These are phyloP conservation scores for Phalloptychus januarius DNA, from an alignment of 2,797 vertebrate genomes.

Conservation along the genomic window DNA sequence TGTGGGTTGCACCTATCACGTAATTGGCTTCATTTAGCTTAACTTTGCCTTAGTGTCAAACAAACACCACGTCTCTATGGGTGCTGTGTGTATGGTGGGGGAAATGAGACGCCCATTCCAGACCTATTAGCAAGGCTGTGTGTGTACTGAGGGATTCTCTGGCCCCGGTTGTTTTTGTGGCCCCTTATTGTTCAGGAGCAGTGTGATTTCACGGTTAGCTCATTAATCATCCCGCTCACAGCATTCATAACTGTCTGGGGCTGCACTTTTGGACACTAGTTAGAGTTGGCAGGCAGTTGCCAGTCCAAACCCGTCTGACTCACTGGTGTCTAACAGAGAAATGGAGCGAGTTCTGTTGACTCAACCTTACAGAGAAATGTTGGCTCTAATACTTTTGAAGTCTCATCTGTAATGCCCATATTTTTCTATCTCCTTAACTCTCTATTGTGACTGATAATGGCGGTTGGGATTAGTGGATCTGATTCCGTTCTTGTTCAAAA, in stretches of 20 bases:
- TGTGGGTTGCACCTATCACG: constrained; percentile 7
- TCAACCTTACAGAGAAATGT: constrained; percentile 1
- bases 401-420: background rate
- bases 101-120: constrained; percentile 60
- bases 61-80: constrained; percentile 45
- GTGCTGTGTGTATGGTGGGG: constrained; percentile 46
- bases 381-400: constrained; percentile 18
- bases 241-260: constrained; percentile 68
- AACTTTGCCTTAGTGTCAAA: constrained; percentile 40
- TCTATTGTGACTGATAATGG: background rate
- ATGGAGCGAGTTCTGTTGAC: constrained; percentile 3
- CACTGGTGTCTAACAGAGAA: constrained; percentile 17
- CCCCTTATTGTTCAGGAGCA: constrained; percentile 70
- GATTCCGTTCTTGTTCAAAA: background rate
- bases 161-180: constrained; percentile 68
- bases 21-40: constrained; percentile 42
- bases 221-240: constrained; percentile 68
- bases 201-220: constrained; percentile 74
- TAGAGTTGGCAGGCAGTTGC: constrained; percentile 40
- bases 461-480: background rate
- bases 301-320: constrained; percentile 25
- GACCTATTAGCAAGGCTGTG: constrained; percentile 65
- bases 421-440: background rate
- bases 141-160: constrained; percentile 69
- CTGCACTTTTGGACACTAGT: constrained; percentile 53